Conservation (phyloP, 2,888 invertebrate genomes). For the Netelia fuscicornis region DNA sequence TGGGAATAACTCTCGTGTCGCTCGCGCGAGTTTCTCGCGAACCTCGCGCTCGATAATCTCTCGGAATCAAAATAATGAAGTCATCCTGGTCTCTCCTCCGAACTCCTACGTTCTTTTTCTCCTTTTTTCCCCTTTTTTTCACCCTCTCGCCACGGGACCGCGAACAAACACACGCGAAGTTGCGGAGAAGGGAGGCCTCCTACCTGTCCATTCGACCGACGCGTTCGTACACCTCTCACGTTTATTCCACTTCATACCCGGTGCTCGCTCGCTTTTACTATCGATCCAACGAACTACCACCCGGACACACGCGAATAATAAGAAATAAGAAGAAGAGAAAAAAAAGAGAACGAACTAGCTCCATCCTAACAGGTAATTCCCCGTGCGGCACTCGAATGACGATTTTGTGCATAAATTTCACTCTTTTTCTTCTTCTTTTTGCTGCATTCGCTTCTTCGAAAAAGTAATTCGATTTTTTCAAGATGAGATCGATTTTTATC, state of each 20-base stretch:
- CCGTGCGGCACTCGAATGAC: neutral
- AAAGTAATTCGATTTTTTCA: neutral
- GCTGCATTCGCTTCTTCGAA: neutral
- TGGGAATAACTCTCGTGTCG: slow-evolving; percentile 61
- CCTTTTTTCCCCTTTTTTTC: neutral
- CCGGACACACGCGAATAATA: neutral
- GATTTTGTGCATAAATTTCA: neutral
- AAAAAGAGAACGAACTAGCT: neutral
- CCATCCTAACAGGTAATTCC: neutral
- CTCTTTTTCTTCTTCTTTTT: neutral
- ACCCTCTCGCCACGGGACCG: slow-evolving; percentile 11
- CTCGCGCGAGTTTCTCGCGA: slow-evolving; percentile 53
- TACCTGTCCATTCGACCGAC: slow-evolving; percentile 9
- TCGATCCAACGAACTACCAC: slow-evolving; percentile 26
- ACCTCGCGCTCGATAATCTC: slow-evolving; percentile 69
- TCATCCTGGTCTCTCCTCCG: slow-evolving; percentile 58
- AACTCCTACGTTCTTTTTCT: neutral
- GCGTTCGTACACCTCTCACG: neutral
- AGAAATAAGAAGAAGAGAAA: too few relatives aligned
- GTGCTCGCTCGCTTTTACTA: slow-evolving; percentile 10
- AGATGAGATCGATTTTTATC: neutral
- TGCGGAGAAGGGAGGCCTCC: slow-evolving; percentile 3
- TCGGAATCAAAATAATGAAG: slow-evolving; percentile 70
- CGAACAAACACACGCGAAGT: slow-evolving; percentile 26
- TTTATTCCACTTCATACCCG: neutral